Evolutionary conservation across 2,113 vertebrate genomes (phyloP).

Genomic region (Heterocephalus glaber): DNA sequence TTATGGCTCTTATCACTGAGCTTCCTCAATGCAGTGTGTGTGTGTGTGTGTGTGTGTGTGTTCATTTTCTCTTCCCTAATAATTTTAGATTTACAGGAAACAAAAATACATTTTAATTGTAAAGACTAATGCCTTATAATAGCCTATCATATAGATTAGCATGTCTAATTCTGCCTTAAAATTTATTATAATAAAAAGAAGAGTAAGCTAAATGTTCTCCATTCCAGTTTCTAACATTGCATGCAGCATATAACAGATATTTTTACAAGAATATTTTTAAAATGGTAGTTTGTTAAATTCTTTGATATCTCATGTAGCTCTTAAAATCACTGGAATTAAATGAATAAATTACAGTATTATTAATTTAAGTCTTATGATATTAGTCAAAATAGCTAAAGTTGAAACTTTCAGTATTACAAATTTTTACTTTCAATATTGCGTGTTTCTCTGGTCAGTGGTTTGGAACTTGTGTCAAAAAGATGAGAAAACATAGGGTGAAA

Average conservation of each 20-base stretch:
- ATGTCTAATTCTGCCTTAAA: background rate
- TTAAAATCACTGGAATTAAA: conserved; percentile 63
- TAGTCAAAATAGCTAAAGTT: conserved; percentile 69
- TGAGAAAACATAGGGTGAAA: conserved; percentile 59
- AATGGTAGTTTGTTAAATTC: conserved; percentile 29
- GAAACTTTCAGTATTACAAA: conserved; percentile 74
- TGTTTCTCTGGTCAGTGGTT: conserved; percentile 67
- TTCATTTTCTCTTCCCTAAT: background rate
- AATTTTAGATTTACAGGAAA: conserved; percentile 19
- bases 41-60: background rate
- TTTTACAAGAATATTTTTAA: conserved; percentile 42
- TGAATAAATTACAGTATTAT: conserved; percentile 65
- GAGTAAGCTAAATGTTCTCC: background rate
- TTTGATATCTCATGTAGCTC: conserved; percentile 54
- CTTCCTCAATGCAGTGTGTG: background rate
- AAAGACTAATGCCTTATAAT: conserved; percentile 25
- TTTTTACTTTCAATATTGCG: conserved; percentile 74
- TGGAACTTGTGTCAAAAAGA: conserved; percentile 56
- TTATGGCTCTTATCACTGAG: background rate
- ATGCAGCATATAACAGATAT: conserved; percentile 35
- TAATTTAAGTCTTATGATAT: conserved; percentile 63
- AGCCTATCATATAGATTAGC: background rate
- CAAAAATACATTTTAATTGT: background rate
- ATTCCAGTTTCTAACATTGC: conserved; percentile 47
- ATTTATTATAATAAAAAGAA: conserved; percentile 25